Conservation (phyloP, 2,888 invertebrate species). For the Brachypalpus laphriformis region DNA sequence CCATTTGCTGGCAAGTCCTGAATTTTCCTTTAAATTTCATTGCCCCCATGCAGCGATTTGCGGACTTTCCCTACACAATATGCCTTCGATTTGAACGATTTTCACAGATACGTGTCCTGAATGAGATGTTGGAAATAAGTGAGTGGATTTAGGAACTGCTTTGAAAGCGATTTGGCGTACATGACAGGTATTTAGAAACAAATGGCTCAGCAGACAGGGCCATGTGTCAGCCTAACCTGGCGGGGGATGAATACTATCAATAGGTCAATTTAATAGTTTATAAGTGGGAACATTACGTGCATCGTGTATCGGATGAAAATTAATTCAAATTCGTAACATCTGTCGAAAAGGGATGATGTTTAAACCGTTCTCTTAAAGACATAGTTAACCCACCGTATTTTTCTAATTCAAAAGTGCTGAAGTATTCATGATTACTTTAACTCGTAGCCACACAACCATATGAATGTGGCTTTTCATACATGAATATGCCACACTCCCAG, state of each 20-base stretch:
- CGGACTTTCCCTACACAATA: background rate
- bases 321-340: background rate
- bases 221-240: background rate
- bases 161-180: background rate
- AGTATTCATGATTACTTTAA: background rate
- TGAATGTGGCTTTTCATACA: background rate
- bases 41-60: background rate
- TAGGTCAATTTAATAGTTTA: background rate
- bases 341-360: no score
- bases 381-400: no score
- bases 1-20: background rate
- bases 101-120: constrained; percentile 9
- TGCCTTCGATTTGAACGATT: background rate
- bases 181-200: background rate
- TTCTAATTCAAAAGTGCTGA: background rate
- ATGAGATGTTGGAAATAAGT: background rate
- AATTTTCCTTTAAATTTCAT: background rate
- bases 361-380: no score
- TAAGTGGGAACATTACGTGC: background rate
- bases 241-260: background rate
- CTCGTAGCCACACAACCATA: background rate
- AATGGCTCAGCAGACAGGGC: background rate
- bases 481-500: no score
- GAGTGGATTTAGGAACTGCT: constrained; percentile 1
- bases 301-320: background rate